These are phyloP conservation scores for Bombylius discolor DNA, from an alignment of 2,888 invertebrate species.

Conservation along the genomic window DNA sequence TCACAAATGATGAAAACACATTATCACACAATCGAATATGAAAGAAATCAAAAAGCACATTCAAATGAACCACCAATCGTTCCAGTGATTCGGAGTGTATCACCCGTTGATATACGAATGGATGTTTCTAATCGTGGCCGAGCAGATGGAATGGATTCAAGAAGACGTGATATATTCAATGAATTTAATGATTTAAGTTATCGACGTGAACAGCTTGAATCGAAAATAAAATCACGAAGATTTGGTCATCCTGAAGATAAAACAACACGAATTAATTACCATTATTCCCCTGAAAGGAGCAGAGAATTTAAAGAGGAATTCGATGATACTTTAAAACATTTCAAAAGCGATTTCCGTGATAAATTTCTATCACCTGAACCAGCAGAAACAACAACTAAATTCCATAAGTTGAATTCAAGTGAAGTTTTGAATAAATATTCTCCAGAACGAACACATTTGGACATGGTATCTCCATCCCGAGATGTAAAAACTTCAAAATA, in stretches of 20 bases:
- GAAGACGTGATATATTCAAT: conserved; percentile 40
- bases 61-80: conserved; percentile 46
- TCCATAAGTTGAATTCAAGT: conserved; percentile 24
- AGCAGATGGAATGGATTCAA: conserved; percentile 54
- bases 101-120: conserved; percentile 28
- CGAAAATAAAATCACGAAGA: conserved; percentile 52
- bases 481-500: conserved; percentile 27
- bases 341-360: conserved; percentile 23
- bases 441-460: conserved; percentile 26
- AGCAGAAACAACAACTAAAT: conserved; percentile 18
- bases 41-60: conserved; percentile 17
- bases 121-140: conserved; percentile 39
- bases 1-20: background rate
- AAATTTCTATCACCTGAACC: conserved; percentile 21
- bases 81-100: conserved; percentile 46
- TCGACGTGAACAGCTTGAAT: conserved; percentile 60
- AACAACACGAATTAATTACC: conserved; percentile 15
- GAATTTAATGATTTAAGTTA: conserved; percentile 53
- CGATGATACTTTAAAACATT: conserved; percentile 39
- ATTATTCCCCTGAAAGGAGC: conserved; percentile 39
- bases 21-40: conserved; percentile 3
- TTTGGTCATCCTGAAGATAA: conserved; percentile 36
- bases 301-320: conserved; percentile 30
- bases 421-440: conserved; percentile 28
- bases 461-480: conserved; percentile 17